A percentile compares a stretch with the other conserved stretches of the same genome.
Conservation (phyloP, 2,113 vertebrate genomes). For the Brevimyrus niger region DNA sequence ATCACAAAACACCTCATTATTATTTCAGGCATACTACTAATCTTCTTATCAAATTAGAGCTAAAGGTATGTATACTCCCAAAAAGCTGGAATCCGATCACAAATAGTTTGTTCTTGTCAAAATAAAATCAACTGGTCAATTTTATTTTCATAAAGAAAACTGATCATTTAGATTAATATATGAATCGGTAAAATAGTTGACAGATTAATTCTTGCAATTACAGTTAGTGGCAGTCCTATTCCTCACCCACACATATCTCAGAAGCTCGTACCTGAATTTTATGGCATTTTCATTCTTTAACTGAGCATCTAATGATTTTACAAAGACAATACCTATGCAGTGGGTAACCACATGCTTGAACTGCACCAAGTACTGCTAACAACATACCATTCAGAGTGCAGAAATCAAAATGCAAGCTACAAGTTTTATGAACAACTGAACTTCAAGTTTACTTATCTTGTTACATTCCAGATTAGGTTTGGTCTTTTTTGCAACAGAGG, state of each 20-base stretch:
- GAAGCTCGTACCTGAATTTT: neutral
- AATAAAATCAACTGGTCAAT: too few relatives aligned
- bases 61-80: too few relatives aligned
- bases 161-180: too few relatives aligned
- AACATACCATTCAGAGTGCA: neutral
- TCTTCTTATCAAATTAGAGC: too few relatives aligned
- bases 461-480: constrained; percentile 1
- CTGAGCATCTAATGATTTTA: neutral
- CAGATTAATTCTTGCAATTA: too few relatives aligned
- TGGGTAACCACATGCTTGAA: neutral
- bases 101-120: too few relatives aligned
- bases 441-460: neutral
- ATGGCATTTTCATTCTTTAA: neutral
- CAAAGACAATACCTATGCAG: neutral
- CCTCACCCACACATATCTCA: neutral
- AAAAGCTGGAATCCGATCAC: too few relatives aligned
- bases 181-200: too few relatives aligned
- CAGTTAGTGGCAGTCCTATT: neutral
- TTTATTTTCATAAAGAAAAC: too few relatives aligned
- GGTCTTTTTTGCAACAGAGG: neutral
- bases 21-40: too few relatives aligned
- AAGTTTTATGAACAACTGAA: neutral
- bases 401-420: neutral
- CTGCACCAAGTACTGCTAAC: neutral
- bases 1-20: too few relatives aligned